Evolutionary conservation across 2,888 invertebrate species (phyloP), one percentile per base, ranked within the genome.

Genomic region (Eurois occulta): DNA sequence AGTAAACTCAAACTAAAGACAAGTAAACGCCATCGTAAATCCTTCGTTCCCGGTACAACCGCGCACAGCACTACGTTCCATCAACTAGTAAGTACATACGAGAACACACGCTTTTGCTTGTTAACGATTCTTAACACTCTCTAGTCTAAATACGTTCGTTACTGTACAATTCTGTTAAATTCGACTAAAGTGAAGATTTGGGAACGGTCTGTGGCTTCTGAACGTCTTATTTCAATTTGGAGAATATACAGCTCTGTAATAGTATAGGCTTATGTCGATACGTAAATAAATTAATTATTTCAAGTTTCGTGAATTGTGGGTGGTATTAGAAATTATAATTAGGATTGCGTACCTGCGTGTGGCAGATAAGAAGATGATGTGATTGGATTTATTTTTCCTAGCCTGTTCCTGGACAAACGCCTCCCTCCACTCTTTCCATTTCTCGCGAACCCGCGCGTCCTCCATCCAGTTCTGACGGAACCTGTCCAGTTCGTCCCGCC

Each of bases 41-140:
- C 58, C 35, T 2, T 16, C 48, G 69, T 38, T 21, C 43, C 68
- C 70, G 71, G 64, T 69, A 60, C 71, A 86, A 78, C 58, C 62
- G 67, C 68, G 32, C 48, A 66, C 66, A 55, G 21, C 78, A 66
- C 64, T 88, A 86, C 73, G 81, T 79, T 86, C 64, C 70, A 67
- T 75, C 7, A 75, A 68, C 55, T 67, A 84, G 60, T 69, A 77
- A 88, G 83, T 77, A 84, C 67, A 78, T 78, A 67, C 77, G 68
- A 83, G 72, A 72, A 77, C 87, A 88, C 87, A 85, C 75, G 85
- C 85, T 81, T 87, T 79, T 77, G 83, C 86, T 87, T 83, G 87
- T 88, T 88, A 88, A 85, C 81, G 83, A 75, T 87, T 85, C 88
- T 83, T 87, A 83, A 72, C 85, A 78, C 64, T 70, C 66, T 60